Percentiles rank a stretch among this genome's conserved stretches.
Evolutionary conservation across 2,888 invertebrate species (phyloP).

Genomic region (Penaeus monodon): DNA sequence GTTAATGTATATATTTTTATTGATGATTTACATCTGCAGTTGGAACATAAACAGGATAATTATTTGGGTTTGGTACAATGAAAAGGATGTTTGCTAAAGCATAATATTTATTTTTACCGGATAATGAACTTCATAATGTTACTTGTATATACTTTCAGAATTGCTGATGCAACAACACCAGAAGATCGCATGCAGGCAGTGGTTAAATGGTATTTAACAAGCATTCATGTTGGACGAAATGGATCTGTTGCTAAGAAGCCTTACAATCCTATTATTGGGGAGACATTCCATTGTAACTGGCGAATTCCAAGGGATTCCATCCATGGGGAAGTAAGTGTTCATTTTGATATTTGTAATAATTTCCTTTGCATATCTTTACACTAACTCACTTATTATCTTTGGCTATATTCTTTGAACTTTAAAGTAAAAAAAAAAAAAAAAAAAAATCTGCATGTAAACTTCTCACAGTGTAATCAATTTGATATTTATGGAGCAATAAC

Average conservation of each 20-base stretch:
- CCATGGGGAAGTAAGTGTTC: conserved; percentile 37
- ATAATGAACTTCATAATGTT: too few relatives aligned
- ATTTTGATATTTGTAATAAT: not conserved
- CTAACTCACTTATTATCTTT: too few relatives aligned
- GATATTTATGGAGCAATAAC: not conserved
- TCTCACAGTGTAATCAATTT: too few relatives aligned
- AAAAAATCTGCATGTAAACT: not conserved
- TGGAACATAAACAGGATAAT: too few relatives aligned
- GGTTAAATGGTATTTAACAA: conserved; percentile 73
- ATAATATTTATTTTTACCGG: too few relatives aligned
- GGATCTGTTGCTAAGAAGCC: conserved; percentile 72
- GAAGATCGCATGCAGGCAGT: conserved; percentile 82
- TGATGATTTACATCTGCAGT: too few relatives aligned
- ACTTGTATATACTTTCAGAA: conserved; percentile 68
- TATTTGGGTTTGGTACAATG: too few relatives aligned
- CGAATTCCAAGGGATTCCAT: conserved; percentile 66
- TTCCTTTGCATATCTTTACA: not conserved
- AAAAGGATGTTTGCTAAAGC: too few relatives aligned
- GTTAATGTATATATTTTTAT: not conserved
- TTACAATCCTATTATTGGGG: conserved; percentile 74
- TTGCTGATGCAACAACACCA: conserved; percentile 88
- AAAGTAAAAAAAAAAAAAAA: too few relatives aligned
- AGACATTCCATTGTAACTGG: conserved; percentile 74
- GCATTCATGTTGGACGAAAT: conserved; percentile 71
- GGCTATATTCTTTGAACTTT: too few relatives aligned